Base-by-base conservation (phyloP, 1,140 invertebrate genomes). In the Nomia melanderi region DNA sequence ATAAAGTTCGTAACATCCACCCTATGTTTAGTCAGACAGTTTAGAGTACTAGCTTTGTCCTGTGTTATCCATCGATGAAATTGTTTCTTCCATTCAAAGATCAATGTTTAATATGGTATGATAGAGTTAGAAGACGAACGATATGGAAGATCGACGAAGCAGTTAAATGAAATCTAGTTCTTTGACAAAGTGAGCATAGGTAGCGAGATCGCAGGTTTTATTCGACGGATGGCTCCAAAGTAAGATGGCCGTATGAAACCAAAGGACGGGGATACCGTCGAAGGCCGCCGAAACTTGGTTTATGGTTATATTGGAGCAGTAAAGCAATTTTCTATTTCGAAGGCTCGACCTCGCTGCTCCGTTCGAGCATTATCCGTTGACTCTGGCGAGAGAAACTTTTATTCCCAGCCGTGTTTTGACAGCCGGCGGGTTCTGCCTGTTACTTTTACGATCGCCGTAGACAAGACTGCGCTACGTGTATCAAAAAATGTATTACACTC, bases 341-440 rank as follows among this genome's bases (percentile, higher is more conserved):
- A 31, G 36, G 25, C 54, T 6, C 56, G 63, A 65, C 67, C 39
- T 78, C 12, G 64, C 31, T 11, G 20, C 6, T n/a, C 47, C 53
- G 31, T 17, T 65, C 4, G n/a, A 4, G 47, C 67, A 78, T 84
- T 85, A 47, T 79, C 67, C 66, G 59, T 71, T 71, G 47, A 77
- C 69, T 86, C 31, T 63, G 27, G 33, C 54, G 14, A 44, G 44
- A 71, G 9, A 67, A 80, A 82, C 78, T 82, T 84, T 88, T 87
- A 60, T 78, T 31, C 39, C 29, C 57, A 62, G 64, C 53, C 39
- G 33, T 90, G 89, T 91, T 90, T 91, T 91, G 89, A 91, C 89
- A 91, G 83, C 83, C 88, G 66, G 86, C 82, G 89, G 89, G 88
- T 90, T 91, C 83, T 88, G 87, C 82, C 73, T 88, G 79, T 90